Evolutionary conservation across 2,888 invertebrate species (phyloP).

Genomic region (Macrosiphum euphorbiae): DNA sequence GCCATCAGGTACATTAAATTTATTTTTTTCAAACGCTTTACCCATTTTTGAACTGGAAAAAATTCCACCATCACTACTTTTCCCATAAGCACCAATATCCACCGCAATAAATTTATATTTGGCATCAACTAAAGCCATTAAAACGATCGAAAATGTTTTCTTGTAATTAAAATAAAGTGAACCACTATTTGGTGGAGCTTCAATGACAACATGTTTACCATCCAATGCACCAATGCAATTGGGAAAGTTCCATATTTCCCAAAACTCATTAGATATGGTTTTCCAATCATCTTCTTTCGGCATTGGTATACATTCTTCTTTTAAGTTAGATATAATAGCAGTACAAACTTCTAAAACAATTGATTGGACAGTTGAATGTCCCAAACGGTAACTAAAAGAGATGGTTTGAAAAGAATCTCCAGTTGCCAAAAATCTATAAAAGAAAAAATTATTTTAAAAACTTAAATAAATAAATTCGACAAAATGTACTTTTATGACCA

Average conservation of each 20-base stretch:
- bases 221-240: slow-evolving; percentile 64
- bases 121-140: slow-evolving; percentile 63
- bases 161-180: slow-evolving; percentile 64
- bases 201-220: slow-evolving; percentile 63
- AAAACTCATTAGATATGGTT: slow-evolving; percentile 49
- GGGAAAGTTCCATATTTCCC: slow-evolving; percentile 48
- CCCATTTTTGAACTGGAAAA: slow-evolving; percentile 48
- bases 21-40: slow-evolving; percentile 32
- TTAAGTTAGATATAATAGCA: no score
- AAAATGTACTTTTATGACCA: no score
- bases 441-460: no score
- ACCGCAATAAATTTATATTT: slow-evolving; percentile 57
- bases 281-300: slow-evolving; percentile 42
- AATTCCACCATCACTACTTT: slow-evolving; percentile 56
- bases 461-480: no score
- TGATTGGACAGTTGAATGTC: no score
- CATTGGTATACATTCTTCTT: no score
- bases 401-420: slow-evolving; percentile 20
- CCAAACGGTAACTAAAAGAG: no score
- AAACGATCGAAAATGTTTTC: slow-evolving; percentile 43
- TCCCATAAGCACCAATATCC: slow-evolving; percentile 63
- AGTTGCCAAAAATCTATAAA: background rate
- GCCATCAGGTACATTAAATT: background rate
- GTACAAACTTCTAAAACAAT: no score
- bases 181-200: slow-evolving; percentile 43